A percentile compares a stretch with the other conserved stretches of the same genome.
These are phyloP conservation scores for Zoroaster sp. DNA, from an alignment of 53 echinoderm and acorn worm species.

Conservation along the genomic window DNA sequence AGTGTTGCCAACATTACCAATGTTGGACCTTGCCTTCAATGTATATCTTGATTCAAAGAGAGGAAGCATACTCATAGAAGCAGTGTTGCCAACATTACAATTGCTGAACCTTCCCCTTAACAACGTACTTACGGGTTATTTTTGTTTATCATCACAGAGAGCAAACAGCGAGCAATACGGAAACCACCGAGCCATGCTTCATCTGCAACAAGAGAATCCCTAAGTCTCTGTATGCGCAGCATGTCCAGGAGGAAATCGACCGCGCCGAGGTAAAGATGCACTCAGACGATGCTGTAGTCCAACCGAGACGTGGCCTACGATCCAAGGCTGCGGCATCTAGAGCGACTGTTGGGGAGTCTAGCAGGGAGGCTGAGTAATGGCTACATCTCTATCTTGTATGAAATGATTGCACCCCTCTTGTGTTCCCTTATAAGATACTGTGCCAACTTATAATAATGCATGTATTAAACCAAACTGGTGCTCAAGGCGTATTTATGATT, in stretches of 20 bases:
- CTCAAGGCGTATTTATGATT: no score
- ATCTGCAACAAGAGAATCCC: conserved; percentile 77
- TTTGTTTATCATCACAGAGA: background rate
- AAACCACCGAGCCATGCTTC: conserved; percentile 73
- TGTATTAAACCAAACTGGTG: no score
- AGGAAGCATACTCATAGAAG: no score
- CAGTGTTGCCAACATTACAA: no score
- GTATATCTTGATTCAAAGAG: no score
- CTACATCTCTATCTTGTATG: conserved; percentile 39
- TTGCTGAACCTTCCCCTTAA: background rate
- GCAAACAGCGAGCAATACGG: background rate
- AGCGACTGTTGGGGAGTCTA: conserved; percentile 49
- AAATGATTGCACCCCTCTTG: background rate
- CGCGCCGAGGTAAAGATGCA: conserved; percentile 3
- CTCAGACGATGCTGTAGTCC: background rate
- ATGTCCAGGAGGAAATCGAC: conserved; percentile 83
- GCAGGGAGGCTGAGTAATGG: conserved; percentile 45
- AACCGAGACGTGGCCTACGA: conserved; percentile 3
- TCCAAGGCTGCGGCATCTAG: background rate
- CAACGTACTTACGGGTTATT: no score
- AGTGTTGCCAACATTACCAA: no score
- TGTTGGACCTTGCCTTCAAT: no score
- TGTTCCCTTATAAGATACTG: no score
- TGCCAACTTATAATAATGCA: no score
- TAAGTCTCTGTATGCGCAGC: conserved; percentile 66